A percentile compares a stretch with the other conserved stretches of the same genome.
These are phyloP conservation scores for Drosophila ezoana DNA, from an alignment of 2,888 invertebrate species.

Conservation along the genomic window DNA sequence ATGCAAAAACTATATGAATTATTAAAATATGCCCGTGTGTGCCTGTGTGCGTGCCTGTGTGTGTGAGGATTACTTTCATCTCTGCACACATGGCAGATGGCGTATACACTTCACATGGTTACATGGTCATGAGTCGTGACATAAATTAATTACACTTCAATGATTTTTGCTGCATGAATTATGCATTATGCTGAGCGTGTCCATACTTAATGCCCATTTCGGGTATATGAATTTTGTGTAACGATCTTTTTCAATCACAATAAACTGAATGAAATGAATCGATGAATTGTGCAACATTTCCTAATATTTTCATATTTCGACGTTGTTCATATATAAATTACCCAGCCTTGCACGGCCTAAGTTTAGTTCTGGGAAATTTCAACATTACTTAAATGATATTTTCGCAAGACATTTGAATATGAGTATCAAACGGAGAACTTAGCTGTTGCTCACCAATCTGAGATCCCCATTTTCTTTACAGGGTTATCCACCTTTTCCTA, in stretches of 20 bases:
- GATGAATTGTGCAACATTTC: conserved; percentile 1
- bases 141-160: conserved; percentile 76
- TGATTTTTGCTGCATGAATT: conserved; percentile 67
- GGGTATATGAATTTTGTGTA: background rate
- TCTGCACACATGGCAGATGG: conserved; percentile 30
- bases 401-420: no score
- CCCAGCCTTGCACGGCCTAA: no score
- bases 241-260: conserved; percentile 7
- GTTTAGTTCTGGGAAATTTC: no score
- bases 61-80: conserved; percentile 55
- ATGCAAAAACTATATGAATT: conserved; percentile 74
- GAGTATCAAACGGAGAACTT: no score
- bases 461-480: no score
- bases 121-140: conserved; percentile 52
- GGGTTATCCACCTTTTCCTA: no score
- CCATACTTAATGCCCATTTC: background rate
- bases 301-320: no score
- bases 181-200: conserved; percentile 48
- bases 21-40: conserved; percentile 55
- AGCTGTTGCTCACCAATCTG: no score
- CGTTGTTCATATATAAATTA: background rate
- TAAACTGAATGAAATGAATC: conserved; percentile 28
- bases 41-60: conserved; percentile 9
- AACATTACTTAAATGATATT: no score
- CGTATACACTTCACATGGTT: conserved; percentile 14